A percentile compares a stretch with the other conserved stretches of the same genome.
Conservation (phyloP, 2,113 vertebrate genomes). For the Thinocorus orbignyianus region DNA sequence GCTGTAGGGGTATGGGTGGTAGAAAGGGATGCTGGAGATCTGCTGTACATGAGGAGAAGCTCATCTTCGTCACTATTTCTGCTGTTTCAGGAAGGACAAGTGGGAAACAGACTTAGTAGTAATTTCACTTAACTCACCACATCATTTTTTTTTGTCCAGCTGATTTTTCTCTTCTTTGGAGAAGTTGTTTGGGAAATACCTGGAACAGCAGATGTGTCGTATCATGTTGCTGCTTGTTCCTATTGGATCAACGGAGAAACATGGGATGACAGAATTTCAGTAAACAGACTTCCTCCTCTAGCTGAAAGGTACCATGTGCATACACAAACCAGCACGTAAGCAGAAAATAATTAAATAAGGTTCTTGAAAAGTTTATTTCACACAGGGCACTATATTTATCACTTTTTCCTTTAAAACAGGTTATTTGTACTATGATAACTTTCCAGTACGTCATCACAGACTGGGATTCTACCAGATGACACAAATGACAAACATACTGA, state of each 20-base stretch:
- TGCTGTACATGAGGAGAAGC: neutral
- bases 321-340: fast-evolving
- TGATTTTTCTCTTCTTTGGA: neutral
- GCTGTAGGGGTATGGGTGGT: neutral
- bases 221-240: neutral
- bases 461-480: neutral
- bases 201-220: neutral
- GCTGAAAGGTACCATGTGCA: neutral
- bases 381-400: neutral
- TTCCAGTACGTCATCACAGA: neutral
- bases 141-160: neutral
- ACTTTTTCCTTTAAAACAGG: neutral
- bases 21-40: neutral
- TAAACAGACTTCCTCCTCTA: neutral
- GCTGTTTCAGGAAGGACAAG: neutral
- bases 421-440: neutral
- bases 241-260: neutral
- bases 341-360: too few species aligned
- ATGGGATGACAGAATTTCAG: neutral
- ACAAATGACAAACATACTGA: neutral
- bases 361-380: too few species aligned
- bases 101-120: neutral
- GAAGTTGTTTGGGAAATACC: neutral
- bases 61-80: neutral
- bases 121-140: neutral